These are phyloP conservation scores for Argyra leucocephala DNA, from an alignment of 2,888 invertebrate genomes.

Conservation along the genomic window DNA sequence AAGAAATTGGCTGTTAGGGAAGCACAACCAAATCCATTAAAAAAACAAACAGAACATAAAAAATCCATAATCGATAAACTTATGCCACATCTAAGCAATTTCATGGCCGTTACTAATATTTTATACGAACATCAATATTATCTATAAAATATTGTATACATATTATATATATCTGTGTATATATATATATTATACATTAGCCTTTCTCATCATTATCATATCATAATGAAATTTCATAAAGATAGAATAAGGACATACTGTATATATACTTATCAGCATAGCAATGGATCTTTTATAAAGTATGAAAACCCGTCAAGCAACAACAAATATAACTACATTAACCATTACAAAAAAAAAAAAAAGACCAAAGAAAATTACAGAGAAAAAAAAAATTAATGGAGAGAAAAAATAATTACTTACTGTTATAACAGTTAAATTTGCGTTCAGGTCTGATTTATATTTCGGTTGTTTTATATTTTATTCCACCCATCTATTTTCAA, in stretches of 20 bases:
- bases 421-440: background rate
- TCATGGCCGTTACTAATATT: background rate
- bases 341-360: no score
- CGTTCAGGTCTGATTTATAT: background rate
- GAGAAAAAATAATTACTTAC: constrained; percentile 1
- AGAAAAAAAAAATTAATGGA: background rate
- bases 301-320: no score
- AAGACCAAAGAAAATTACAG: background rate
- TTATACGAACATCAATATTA: background rate
- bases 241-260: background rate
- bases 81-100: background rate
- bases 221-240: background rate
- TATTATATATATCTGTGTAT: no score
- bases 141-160: no score
- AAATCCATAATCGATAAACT: background rate
- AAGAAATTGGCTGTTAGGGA: background rate
- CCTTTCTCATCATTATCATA: background rate
- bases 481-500: no score
- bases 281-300: background rate
- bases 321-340: no score
- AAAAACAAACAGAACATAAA: background rate
- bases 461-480: background rate
- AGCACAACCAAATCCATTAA: background rate
- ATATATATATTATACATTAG: background rate
- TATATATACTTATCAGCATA: background rate